Evolutionary conservation across 1,140 invertebrate species (phyloP).

Genomic region (Megalopta genalis): DNA sequence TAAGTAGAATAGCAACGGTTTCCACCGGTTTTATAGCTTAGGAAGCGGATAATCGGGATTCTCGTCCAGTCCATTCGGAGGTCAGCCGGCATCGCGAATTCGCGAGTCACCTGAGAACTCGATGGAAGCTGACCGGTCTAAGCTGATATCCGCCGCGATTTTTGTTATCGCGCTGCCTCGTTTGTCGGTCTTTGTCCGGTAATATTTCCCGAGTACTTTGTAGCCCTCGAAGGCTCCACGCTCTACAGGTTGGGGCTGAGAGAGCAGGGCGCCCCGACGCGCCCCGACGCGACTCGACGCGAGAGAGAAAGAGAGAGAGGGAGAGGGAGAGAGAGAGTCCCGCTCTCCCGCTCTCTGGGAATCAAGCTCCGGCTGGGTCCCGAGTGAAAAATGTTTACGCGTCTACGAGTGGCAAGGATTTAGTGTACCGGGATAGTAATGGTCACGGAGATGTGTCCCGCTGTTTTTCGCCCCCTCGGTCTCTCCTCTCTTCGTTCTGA

Average conservation of each 20-base stretch:
- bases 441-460: slow-evolving; percentile 55
- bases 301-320: neutral
- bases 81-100: neutral
- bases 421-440: slow-evolving; percentile 58
- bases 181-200: slow-evolving; percentile 41
- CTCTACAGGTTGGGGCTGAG: slow-evolving; percentile 49
- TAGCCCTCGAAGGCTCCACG: slow-evolving; percentile 32
- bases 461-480: neutral
- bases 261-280: neutral
- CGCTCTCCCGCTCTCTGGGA: slow-evolving; percentile 24
- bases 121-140: neutral
- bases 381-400: slow-evolving; percentile 59
- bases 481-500: no score
- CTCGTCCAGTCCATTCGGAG: no score
- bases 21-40: no score
- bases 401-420: slow-evolving; percentile 63
- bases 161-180: slow-evolving; percentile 31
- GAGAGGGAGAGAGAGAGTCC: neutral
- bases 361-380: slow-evolving; percentile 20
- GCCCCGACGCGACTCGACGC: no score
- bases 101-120: neutral
- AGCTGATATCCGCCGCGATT: neutral
- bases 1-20: no score
- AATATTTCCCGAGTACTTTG: slow-evolving; percentile 46
- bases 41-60: no score